These are phyloP conservation scores for Patella depressa DNA, from an alignment of 2,888 invertebrate genomes.

Conservation along the genomic window DNA sequence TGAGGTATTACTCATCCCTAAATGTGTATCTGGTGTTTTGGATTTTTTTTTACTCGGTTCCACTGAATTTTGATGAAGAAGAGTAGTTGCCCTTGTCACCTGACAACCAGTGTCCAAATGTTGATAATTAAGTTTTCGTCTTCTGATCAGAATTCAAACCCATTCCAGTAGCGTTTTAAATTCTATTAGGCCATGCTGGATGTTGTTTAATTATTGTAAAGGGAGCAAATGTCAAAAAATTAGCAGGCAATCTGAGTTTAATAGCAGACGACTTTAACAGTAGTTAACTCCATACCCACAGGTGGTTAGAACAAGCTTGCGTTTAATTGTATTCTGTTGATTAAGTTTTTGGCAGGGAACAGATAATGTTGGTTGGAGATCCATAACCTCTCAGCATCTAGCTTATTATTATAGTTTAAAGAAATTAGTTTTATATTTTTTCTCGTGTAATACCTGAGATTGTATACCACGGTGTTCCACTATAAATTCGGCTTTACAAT, in stretches of 20 bases:
- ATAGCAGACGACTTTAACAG: not conserved
- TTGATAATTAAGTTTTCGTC: conserved; percentile 3
- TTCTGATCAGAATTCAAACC: conserved; percentile 6
- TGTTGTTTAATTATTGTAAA: conserved; percentile 9
- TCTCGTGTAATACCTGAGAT: too few relatives aligned
- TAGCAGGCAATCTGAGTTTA: conserved; percentile 9
- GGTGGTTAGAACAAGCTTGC: not conserved
- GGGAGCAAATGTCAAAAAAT: not conserved
- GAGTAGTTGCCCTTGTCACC: conserved; percentile 2
- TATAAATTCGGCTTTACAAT: too few relatives aligned
- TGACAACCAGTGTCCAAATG: conserved; percentile 1
- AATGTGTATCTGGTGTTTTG: conserved; percentile 6
- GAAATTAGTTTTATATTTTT: too few relatives aligned
- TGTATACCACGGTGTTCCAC: too few relatives aligned
- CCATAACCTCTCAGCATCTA: too few relatives aligned
- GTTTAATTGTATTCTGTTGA: too few relatives aligned
- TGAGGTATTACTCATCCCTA: conserved; percentile 10
- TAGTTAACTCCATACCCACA: not conserved
- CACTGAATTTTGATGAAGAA: not conserved
- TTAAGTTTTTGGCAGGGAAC: too few relatives aligned
- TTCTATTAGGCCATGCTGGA: conserved; percentile 2
- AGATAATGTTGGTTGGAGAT: too few relatives aligned
- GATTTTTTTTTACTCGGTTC: not conserved
- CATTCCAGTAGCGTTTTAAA: conserved; percentile 3
- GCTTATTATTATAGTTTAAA: too few relatives aligned